Base-by-base conservation (phyloP, 2,888 invertebrate genomes). In the Glaucopsyche alexis region DNA sequence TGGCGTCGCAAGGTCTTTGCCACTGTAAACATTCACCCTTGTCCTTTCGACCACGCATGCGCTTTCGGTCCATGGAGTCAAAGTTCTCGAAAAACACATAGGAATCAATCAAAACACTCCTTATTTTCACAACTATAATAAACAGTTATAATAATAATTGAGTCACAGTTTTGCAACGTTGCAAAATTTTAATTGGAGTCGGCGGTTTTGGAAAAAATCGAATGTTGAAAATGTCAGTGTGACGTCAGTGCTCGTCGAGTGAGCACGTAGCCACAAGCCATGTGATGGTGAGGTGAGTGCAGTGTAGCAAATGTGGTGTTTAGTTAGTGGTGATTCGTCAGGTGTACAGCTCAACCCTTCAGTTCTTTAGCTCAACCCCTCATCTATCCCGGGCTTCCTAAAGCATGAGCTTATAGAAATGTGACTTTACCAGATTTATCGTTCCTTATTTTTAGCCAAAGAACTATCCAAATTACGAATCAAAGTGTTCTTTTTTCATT, bases 211-310 rank as follows among this genome's bases (percentile, higher is more conserved):
- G 13, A 60, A 49, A 77, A 71, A 71, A 71, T 71, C 71, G 71
- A 71, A 71, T 42, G 77, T 76, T 72, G 76, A 73, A 79, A 29
- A 75, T 75, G 79, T 79, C 85, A 91, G 91, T 91, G 79, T 88
- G 83, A 88, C 87, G 87, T 87, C 85, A 86, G 84, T 77, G 81
- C 79, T 82, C 76, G 81, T 78, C 79, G 79, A 80, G 87, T 82
- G 86, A 82, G 83, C 87, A 85, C 88, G 87, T 78, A 79, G 42
- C 84, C 81, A 83, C 82, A 85, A 29, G 29, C 29, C 29, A 91
- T 91, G 91, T 91, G 85, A 90, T 91, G 91, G 91, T 91, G 90
- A 91, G 91, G 91, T 91, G 90, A 91, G 91, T 91, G 81, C 82
- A 82, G 80, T 78, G 75, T 76, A 74, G 75, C 73, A 71, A 71